These are phyloP conservation scores for Tortricodes alternella DNA, from an alignment of 2,888 invertebrate species.

Conservation along the genomic window DNA sequence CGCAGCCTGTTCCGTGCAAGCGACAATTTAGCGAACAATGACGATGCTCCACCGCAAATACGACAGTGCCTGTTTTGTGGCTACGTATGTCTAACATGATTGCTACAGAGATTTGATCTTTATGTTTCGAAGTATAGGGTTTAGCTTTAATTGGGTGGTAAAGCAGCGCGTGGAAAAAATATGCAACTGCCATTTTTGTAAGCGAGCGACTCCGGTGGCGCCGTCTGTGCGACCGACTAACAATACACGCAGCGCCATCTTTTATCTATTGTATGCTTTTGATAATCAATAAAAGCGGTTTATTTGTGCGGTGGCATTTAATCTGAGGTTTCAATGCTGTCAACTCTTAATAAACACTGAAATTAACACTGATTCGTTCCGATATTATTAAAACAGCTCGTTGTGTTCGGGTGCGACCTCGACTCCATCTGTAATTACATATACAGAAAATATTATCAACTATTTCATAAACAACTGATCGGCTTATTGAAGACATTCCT, in stretches of 20 bases:
- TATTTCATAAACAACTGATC: neutral
- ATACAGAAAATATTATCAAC: neutral
- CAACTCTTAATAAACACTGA: slow-evolving; percentile 1
- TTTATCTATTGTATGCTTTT: slow-evolving; percentile 75
- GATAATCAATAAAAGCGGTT: slow-evolving; percentile 72
- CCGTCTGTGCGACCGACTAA: slow-evolving; percentile 75
- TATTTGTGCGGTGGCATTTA: slow-evolving; percentile 32
- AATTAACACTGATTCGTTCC: slow-evolving; percentile 15
- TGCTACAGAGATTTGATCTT: slow-evolving; percentile 43
- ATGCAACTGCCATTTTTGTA: slow-evolving; percentile 82
- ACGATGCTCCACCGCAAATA: slow-evolving; percentile 78
- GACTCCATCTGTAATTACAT: neutral
- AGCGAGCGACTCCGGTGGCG: slow-evolving; percentile 79
- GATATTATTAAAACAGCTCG: neutral
- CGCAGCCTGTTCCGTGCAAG: slow-evolving; percentile 78
- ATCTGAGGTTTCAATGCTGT: slow-evolving; percentile 18
- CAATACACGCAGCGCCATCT: slow-evolving; percentile 78
- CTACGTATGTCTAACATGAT: slow-evolving; percentile 63
- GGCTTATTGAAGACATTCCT: slow-evolving; percentile 10
- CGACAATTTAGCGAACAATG: slow-evolving; percentile 83
- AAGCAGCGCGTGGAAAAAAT: slow-evolving; percentile 66
- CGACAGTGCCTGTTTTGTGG: slow-evolving; percentile 66
- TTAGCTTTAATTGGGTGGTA: slow-evolving; percentile 40
- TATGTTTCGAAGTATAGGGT: slow-evolving; percentile 42
- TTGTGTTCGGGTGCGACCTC: neutral